Percentiles rank a stretch among this genome's conserved stretches.
Evolutionary conservation across 2,797 vertebrate genomes (phyloP).

Genomic region (Caiman crocodilus): DNA sequence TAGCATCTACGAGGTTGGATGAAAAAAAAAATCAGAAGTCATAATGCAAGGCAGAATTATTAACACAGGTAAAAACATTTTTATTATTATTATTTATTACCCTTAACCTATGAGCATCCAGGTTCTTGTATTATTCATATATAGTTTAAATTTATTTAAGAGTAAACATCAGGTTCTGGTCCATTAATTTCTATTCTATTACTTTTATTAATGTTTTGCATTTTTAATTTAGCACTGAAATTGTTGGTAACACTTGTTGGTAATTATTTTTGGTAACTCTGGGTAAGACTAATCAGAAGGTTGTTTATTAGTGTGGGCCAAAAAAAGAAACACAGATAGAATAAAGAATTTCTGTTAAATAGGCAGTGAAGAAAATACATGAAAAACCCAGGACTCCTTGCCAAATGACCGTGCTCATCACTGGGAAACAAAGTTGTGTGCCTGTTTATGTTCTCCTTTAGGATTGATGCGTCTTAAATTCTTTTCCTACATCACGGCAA

Average conservation of each 20-base stretch:
- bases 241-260: neutral
- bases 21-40: neutral
- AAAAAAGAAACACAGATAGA: neutral
- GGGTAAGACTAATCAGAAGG: neutral
- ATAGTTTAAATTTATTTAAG: neutral
- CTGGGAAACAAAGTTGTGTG: slow-evolving; percentile 75
- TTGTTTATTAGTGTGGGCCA: slow-evolving; percentile 7
- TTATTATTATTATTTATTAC: neutral
- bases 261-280: neutral
- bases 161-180: neutral
- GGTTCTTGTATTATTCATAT: neutral
- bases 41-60: neutral
- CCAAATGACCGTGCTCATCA: slow-evolving; percentile 61
- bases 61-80: slow-evolving; percentile 17
- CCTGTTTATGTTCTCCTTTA: slow-evolving; percentile 76
- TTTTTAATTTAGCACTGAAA: neutral
- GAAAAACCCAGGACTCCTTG: slow-evolving; percentile 37
- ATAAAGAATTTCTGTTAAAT: neutral
- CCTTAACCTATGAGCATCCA: slow-evolving; percentile 8
- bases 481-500: slow-evolving; percentile 38
- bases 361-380: neutral
- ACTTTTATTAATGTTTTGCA: neutral
- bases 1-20: neutral
- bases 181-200: neutral
- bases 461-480: slow-evolving; percentile 55